phyloP scores from a whole-genome alignment of 2,888 invertebrate genomes.

The Mythimna albipuncta region DNA sequence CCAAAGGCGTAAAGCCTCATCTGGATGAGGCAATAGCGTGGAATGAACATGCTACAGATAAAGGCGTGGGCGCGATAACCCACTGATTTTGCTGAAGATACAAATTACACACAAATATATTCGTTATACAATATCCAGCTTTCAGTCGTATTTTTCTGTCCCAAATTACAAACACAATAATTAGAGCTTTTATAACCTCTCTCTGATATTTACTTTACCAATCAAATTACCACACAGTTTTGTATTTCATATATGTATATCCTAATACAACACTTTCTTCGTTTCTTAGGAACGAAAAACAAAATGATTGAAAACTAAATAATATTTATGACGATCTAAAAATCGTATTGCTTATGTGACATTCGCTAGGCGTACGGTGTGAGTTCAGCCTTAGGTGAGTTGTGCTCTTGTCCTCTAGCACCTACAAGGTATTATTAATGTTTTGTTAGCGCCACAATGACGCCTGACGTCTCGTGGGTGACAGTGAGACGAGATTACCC shows the following conservation, averaged over 20 bases:
- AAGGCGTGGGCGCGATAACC: too few species aligned
- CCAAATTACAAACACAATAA: too few species aligned
- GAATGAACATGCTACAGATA: not conserved
- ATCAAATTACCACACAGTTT: too few species aligned
- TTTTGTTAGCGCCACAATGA: conserved; percentile 48
- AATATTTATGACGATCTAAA: not conserved
- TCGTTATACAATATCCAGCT: too few species aligned
- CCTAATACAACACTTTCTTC: too few species aligned
- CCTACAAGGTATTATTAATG: conserved; percentile 28
- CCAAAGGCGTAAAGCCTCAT: conserved; percentile 8
- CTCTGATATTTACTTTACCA: too few species aligned
- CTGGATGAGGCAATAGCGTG: not conserved
- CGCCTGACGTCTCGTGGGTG: conserved; percentile 24
- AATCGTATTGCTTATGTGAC: not conserved
- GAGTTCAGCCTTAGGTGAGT: conserved; percentile 5
- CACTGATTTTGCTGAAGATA: too few species aligned
- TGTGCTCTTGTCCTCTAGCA: conserved; percentile 4
- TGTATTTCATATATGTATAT: too few species aligned
- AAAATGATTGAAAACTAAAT: not conserved
- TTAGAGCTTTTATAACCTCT: too few species aligned
- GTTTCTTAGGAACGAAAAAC: too few species aligned
- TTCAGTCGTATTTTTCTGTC: too few species aligned
- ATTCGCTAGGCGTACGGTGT: not conserved
- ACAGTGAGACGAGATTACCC: conserved; percentile 51
- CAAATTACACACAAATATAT: not conserved